These are phyloP conservation scores for Himantopus leucocephalus DNA, from an alignment of 2,113 vertebrate genomes.

Conservation along the genomic window DNA sequence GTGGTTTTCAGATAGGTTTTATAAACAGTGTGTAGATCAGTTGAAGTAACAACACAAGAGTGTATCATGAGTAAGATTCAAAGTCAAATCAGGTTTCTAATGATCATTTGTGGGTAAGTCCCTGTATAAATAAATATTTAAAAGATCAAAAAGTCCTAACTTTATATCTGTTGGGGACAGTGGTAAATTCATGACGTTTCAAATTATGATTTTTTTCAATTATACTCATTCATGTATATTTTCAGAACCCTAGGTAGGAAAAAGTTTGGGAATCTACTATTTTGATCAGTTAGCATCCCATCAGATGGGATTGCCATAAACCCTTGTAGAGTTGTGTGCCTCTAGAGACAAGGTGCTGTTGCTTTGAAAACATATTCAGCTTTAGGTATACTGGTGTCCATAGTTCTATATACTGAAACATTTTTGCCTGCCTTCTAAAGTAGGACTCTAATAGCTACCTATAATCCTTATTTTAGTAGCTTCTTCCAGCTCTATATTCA, in stretches of 20 bases:
- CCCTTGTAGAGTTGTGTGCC: background rate
- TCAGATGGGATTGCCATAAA: background rate
- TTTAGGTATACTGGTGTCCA: background rate
- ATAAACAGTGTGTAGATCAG: background rate
- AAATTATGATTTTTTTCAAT: background rate
- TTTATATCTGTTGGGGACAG: background rate
- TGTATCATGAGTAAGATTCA: background rate
- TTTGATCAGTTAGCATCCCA: background rate
- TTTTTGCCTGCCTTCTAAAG: background rate
- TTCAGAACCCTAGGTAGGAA: background rate
- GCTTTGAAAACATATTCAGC: background rate
- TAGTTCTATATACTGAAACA: background rate
- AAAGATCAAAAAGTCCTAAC: background rate
- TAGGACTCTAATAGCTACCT: background rate
- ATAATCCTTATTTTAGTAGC: background rate
- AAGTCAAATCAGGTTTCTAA: background rate
- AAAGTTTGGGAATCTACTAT: background rate
- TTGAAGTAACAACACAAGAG: background rate
- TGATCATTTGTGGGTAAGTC: background rate
- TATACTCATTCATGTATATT: accelerated
- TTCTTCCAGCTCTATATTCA: background rate
- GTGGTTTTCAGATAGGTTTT: background rate
- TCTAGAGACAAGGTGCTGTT: background rate
- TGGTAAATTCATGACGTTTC: background rate
- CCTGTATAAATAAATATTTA: background rate